Base-by-base conservation (phyloP, 2,113 vertebrate genomes). In the Polypterus bichir region DNA sequence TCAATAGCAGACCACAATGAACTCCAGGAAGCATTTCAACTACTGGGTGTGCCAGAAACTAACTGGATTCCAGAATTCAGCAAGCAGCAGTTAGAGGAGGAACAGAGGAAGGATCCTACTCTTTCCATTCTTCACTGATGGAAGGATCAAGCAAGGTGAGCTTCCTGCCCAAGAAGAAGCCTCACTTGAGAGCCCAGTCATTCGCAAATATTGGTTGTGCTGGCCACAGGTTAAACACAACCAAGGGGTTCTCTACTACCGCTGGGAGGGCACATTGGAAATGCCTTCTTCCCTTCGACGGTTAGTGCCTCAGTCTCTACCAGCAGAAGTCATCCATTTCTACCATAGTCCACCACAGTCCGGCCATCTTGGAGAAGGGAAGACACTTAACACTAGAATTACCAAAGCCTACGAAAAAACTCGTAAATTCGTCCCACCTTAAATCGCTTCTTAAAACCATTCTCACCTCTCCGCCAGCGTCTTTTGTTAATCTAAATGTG, bases 341-440 rank as follows among this genome's bases (percentile, higher is more conserved):
- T 69, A 61, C 49, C 61, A 61, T 53, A 57, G 61, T 5, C 49
- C 64, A 11, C 57, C 45, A 1, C 59, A 64, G 1, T 66, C 64
- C 51, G 64, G 57, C 10, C 64, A 68, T 44, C 9, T 68, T 5
- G 67, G 60, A 4, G 47, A 64, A 44, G 60, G 44, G 4, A 62
- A 65, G 7, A 65, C n/a, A 1, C 44, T 62, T 6, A 51, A n/a
- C n/a, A n/a, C n/a, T n/a, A n/a, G n/a, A n/a, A n/a, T n/a, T n/a
- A n/a, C n/a, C n/a, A n/a, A n/a, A n/a, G n/a, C n/a, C n/a, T n/a
- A n/a, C n/a, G n/a, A n/a, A n/a, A n/a, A n/a, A n/a, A n/a, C n/a
- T n/a, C n/a, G n/a, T n/a, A n/a, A n/a, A n/a, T n/a, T n/a, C n/a
- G n/a, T n/a, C n/a, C n/a, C n/a, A n/a, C n/a, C n/a, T n/a, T n/a